Evolutionary conservation across 2,888 invertebrate genomes (phyloP).

Genomic region (Bimastos eiseni): DNA sequence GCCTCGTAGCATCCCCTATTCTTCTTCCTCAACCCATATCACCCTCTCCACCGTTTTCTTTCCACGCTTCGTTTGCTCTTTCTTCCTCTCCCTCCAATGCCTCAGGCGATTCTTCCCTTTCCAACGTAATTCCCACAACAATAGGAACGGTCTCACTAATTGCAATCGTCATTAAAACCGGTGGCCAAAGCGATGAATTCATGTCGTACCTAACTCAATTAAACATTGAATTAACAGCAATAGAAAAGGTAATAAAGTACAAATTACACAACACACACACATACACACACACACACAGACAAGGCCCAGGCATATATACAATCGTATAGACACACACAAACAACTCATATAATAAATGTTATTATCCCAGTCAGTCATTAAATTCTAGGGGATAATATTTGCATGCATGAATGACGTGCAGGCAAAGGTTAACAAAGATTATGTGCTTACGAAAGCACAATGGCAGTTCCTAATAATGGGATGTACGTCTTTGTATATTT

Average conservation of each 20-base stretch:
- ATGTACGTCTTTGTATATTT: too few relatives aligned
- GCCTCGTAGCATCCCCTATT: not conserved
- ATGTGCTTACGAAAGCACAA: too few relatives aligned
- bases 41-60: not conserved
- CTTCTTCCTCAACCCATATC: not conserved
- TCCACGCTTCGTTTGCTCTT: not conserved
- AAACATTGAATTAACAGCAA: not conserved
- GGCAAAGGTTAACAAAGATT: too few relatives aligned
- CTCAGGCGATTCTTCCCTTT: not conserved
- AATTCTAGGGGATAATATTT: too few relatives aligned
- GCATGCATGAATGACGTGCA: too few relatives aligned
- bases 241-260: not conserved
- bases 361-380: too few relatives aligned
- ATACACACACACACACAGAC: too few relatives aligned
- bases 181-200: not conserved
- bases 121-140: not conserved
- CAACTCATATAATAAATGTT: too few relatives aligned
- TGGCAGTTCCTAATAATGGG: too few relatives aligned
- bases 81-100: not conserved
- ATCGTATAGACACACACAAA: too few relatives aligned
- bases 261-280: not conserved
- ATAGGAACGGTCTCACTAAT: not conserved
- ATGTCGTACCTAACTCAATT: too few relatives aligned
- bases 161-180: not conserved
- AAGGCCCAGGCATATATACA: too few relatives aligned